A percentile compares a stretch with the other conserved stretches of the same genome.
phyloP scores from a whole-genome alignment of 2,113 vertebrate species.

The Malurus cyaneus region DNA sequence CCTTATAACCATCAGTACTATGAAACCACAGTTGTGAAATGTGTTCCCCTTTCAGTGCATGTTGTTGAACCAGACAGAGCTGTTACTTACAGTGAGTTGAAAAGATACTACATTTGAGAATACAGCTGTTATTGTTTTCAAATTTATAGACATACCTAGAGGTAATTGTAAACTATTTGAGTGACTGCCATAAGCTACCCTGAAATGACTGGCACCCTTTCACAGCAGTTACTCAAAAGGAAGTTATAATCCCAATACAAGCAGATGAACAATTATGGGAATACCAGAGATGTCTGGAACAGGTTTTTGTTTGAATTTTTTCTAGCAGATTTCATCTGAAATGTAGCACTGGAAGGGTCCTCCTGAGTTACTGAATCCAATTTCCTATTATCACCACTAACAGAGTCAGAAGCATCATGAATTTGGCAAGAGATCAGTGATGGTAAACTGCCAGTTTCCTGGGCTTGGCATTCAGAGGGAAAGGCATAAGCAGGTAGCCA shows the following conservation, averaged over 20 bases:
- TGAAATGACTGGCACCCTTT: neutral
- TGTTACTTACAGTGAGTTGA: neutral
- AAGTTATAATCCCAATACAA: neutral
- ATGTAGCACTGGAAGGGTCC: neutral
- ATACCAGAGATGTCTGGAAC: neutral
- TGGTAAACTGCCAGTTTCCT: neutral
- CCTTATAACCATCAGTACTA: neutral
- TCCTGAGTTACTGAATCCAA: neutral
- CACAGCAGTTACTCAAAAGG: neutral
- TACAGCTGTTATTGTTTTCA: slow-evolving; percentile 14
- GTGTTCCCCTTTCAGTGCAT: neutral
- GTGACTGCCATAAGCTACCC: neutral
- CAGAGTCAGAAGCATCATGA: neutral
- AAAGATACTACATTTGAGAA: neutral
- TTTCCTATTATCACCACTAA: neutral
- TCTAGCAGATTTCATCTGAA: slow-evolving; percentile 6
- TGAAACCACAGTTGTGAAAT: neutral
- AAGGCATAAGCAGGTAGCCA: neutral
- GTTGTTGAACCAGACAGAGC: neutral
- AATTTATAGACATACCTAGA: slow-evolving; percentile 1
- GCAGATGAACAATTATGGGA: neutral
- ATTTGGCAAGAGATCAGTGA: neutral
- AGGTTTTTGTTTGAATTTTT: neutral
- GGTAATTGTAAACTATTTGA: slow-evolving; percentile 1
- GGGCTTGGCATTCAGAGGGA: neutral